Percentiles rank a stretch among this genome's conserved stretches.
These are phyloP conservation scores for Aleiodes leptofemur DNA, from an alignment of 2,888 invertebrate genomes.

Conservation along the genomic window DNA sequence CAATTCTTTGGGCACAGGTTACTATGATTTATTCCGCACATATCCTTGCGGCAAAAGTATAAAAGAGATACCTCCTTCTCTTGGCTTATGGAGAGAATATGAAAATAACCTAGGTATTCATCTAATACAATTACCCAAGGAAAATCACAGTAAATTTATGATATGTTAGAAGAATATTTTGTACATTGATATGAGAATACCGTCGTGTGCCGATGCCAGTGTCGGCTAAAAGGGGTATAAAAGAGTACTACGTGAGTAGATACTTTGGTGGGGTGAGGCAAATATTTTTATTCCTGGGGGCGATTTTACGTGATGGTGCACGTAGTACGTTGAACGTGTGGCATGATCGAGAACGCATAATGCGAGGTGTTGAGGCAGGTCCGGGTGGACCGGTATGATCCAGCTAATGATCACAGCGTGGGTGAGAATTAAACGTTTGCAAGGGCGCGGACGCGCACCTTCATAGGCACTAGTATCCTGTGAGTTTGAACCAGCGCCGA, in stretches of 20 bases:
- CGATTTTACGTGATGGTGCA: constrained; percentile 47
- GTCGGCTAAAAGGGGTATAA: constrained; percentile 38
- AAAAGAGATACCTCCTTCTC: constrained; percentile 9
- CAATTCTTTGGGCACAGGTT: constrained; percentile 27
- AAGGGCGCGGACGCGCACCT: constrained; percentile 5
- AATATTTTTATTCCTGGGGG: constrained; percentile 40
- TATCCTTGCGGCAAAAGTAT: constrained; percentile 39
- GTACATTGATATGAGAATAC: constrained; percentile 46
- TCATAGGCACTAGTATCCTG: constrained; percentile 9
- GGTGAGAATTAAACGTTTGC: constrained; percentile 67
- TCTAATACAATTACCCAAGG: constrained; percentile 71
- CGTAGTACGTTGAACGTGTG: constrained; percentile 26
- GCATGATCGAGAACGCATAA: constrained; percentile 71
- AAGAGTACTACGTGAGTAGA: constrained; percentile 48
- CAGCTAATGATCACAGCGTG: constrained; percentile 69
- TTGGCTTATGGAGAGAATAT: constrained; percentile 5
- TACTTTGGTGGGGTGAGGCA: constrained; percentile 46
- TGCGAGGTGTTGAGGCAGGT: constrained; percentile 71
- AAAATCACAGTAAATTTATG: constrained; percentile 68
- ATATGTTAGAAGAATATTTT: constrained; percentile 54
- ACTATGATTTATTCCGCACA: constrained; percentile 37
- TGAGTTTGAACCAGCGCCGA: constrained; percentile 47
- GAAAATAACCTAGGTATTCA: constrained; percentile 64
- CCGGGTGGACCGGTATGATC: constrained; percentile 56
- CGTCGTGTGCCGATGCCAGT: constrained; percentile 45